These are phyloP conservation scores for Fistularia commersonii DNA, from an alignment of 2,797 vertebrate species.

Conservation along the genomic window DNA sequence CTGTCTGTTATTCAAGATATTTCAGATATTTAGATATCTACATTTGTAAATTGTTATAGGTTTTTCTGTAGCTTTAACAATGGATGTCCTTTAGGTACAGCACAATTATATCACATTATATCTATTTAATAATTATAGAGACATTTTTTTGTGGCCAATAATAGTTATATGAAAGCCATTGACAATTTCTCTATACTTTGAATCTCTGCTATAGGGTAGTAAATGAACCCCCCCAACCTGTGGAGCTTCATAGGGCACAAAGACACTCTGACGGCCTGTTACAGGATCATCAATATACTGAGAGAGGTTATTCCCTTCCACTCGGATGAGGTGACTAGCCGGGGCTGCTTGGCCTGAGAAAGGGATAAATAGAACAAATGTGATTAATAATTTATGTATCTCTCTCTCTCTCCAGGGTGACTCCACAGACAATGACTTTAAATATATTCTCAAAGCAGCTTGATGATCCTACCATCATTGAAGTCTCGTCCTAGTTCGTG, in stretches of 20 bases:
- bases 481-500: conserved; percentile 95
- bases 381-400: background rate
- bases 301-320: conserved; percentile 92
- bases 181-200: background rate
- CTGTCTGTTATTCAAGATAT: no score
- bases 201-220: conserved; percentile 1
- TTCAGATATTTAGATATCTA: no score
- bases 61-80: no score
- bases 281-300: conserved; percentile 95
- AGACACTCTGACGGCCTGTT: conserved; percentile 92
- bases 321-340: conserved; percentile 93
- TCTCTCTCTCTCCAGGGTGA: background rate
- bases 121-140: no score
- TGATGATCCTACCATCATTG: conserved; percentile 82
- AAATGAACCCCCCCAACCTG: conserved; percentile 78
- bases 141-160: no score
- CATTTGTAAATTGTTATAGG: no score
- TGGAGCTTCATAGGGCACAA: conserved; percentile 91
- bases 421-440: background rate
- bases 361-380: conserved; percentile 4
- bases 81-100: no score
- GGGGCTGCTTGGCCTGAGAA: conserved; percentile 88
- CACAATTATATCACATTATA: no score
- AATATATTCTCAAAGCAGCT: background rate
- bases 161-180: no score